A percentile compares a stretch with the other conserved stretches of the same genome.
Evolutionary conservation across 2,888 invertebrate species (phyloP).

Genomic region (Stictocephala bisonia): DNA sequence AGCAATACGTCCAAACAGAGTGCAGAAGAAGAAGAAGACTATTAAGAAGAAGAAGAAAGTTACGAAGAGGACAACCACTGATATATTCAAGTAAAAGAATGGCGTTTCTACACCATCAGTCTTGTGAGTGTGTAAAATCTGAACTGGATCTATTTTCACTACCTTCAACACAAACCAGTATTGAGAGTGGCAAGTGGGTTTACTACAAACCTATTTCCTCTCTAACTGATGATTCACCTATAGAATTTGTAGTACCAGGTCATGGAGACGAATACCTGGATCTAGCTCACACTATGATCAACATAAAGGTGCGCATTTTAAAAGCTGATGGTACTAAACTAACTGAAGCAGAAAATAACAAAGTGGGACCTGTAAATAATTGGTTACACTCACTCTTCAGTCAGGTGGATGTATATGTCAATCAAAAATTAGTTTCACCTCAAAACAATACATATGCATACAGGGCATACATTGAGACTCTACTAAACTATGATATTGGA

Average conservation of each 20-base stretch:
- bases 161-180: slow-evolving; percentile 53
- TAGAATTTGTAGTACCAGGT: slow-evolving; percentile 58
- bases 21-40: neutral
- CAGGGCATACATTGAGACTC: slow-evolving; percentile 57
- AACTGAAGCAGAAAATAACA: neutral
- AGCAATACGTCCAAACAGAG: neutral
- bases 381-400: slow-evolving; percentile 55
- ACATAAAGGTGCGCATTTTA: slow-evolving; percentile 50
- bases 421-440: slow-evolving; percentile 58
- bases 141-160: slow-evolving; percentile 57
- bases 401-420: slow-evolving; percentile 58
- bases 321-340: neutral
- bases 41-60: neutral
- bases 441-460: slow-evolving; percentile 58
- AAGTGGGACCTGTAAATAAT: slow-evolving; percentile 56
- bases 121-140: slow-evolving; percentile 54
- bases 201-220: slow-evolving; percentile 48
- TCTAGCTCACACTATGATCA: slow-evolving; percentile 53
- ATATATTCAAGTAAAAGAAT: slow-evolving; percentile 46
- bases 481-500: slow-evolving; percentile 52
- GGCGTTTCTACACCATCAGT: slow-evolving; percentile 54
- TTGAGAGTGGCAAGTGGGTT: too few species aligned
- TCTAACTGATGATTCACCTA: slow-evolving; percentile 54
- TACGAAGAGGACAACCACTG: neutral
- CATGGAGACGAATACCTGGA: slow-evolving; percentile 57